Conservation (phyloP, 2,888 invertebrate genomes). For the Eremobia ochroleuca region DNA sequence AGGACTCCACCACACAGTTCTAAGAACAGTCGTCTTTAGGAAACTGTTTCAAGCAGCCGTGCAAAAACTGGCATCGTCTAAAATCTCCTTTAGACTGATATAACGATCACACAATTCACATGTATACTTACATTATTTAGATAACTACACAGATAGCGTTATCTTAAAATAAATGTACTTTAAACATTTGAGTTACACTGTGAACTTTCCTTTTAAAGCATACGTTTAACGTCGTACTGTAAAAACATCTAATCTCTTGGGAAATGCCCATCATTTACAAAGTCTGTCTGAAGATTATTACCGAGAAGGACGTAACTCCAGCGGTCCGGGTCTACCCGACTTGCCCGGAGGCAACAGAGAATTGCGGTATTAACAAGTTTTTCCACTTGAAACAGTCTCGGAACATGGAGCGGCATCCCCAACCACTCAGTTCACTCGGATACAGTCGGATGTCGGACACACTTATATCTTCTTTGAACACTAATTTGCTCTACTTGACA, state of each 20-base stretch:
- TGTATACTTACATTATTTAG: conserved; percentile 22
- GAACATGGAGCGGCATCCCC: conserved; percentile 47
- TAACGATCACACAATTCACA: conserved; percentile 11
- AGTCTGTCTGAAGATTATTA: conserved; percentile 58
- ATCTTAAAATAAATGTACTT: conserved; percentile 24
- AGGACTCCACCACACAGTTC: background rate
- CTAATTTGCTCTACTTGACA: conserved; percentile 53
- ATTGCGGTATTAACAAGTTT: conserved; percentile 63
- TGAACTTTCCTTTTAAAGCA: conserved; percentile 30
- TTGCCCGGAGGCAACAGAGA: conserved; percentile 49
- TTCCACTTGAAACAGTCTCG: conserved; percentile 60
- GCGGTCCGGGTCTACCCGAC: conserved; percentile 31
- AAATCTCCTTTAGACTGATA: conserved; percentile 5
- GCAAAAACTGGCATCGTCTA: background rate
- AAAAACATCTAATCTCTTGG: conserved; percentile 39
- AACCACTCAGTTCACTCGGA: conserved; percentile 46
- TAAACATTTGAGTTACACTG: conserved; percentile 14
- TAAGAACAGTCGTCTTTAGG: background rate
- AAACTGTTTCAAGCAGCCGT: background rate
- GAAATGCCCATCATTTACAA: conserved; percentile 60
- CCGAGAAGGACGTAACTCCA: conserved; percentile 32
- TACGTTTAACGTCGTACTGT: conserved; percentile 9
- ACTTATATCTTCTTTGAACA: conserved; percentile 52
- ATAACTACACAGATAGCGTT: conserved; percentile 28
- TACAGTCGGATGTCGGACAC: conserved; percentile 49